A percentile compares a stretch with the other conserved stretches of the same genome.
Conservation (phyloP, 1,140 invertebrate species). For the Limonius californicus region DNA sequence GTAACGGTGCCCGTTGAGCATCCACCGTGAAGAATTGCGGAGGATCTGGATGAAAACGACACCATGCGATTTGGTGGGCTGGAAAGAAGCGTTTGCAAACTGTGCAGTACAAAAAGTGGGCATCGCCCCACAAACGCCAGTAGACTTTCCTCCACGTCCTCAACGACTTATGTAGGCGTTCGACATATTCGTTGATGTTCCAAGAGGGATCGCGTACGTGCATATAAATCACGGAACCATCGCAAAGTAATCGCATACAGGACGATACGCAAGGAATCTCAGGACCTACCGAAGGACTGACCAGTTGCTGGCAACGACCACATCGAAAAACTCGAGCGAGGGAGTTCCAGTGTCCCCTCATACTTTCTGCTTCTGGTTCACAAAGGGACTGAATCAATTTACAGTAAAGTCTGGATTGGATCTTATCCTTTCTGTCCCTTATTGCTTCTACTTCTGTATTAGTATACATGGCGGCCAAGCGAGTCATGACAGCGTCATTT, state of each 20-base stretch:
- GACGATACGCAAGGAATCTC: constrained; percentile 63
- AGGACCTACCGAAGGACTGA: constrained; percentile 59
- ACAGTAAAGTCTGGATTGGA: constrained; percentile 76
- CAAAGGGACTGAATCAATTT: constrained; percentile 74
- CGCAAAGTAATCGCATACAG: constrained; percentile 65
- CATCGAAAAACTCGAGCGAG: constrained; percentile 72
- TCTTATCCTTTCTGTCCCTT: constrained; percentile 76
- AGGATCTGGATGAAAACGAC: constrained; percentile 69
- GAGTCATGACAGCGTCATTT: constrained; percentile 72
- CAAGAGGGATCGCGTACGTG: constrained; percentile 72
- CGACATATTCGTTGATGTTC: constrained; percentile 79
- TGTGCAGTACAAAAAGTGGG: constrained; percentile 74
- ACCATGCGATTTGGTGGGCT: constrained; percentile 73
- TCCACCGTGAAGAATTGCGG: constrained; percentile 73
- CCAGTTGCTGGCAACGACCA: constrained; percentile 55
- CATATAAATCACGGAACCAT: constrained; percentile 63
- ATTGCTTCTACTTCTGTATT: constrained; percentile 74
- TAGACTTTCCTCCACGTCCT: constrained; percentile 87
- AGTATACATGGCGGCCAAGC: constrained; percentile 74
- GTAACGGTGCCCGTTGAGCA: constrained; percentile 57
- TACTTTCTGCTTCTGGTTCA: constrained; percentile 65
- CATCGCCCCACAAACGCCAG: constrained; percentile 88
- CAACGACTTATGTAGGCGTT: constrained; percentile 68
- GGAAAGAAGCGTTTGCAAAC: constrained; percentile 73
- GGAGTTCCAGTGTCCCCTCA: constrained; percentile 73